phyloP scores from a whole-genome alignment of 2,113 vertebrate species.

The Lepus timidus region DNA sequence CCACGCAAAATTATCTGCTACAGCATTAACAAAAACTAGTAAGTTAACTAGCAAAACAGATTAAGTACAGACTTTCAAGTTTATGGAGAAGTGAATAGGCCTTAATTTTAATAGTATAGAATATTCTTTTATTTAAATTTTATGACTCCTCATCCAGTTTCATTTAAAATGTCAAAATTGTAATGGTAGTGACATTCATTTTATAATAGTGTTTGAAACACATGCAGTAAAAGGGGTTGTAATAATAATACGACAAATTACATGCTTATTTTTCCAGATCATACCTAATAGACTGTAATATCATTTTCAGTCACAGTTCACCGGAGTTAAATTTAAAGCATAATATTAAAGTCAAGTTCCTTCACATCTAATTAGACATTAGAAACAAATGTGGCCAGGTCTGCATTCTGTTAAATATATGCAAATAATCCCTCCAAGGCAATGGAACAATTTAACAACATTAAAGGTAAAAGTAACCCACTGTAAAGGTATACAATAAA shows the following conservation, averaged over 20 bases:
- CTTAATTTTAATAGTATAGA: slow-evolving; percentile 75
- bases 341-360: slow-evolving; percentile 82
- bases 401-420: slow-evolving; percentile 77
- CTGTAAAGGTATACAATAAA: slow-evolving; percentile 77
- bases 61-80: slow-evolving; percentile 65
- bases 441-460: slow-evolving; percentile 73
- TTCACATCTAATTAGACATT: slow-evolving; percentile 84
- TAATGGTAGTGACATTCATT: slow-evolving; percentile 70
- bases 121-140: slow-evolving; percentile 79
- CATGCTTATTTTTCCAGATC: slow-evolving; percentile 83
- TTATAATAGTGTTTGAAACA: slow-evolving; percentile 77
- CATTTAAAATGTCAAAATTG: slow-evolving; percentile 80
- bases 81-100: slow-evolving; percentile 65
- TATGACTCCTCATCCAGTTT: slow-evolving; percentile 73
- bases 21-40: slow-evolving; percentile 68
- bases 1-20: slow-evolving; percentile 63
- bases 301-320: slow-evolving; percentile 82
- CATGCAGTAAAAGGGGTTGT: slow-evolving; percentile 74
- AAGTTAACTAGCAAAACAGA: slow-evolving; percentile 78
- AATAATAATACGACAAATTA: slow-evolving; percentile 82
- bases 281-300: slow-evolving; percentile 83
- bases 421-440: slow-evolving; percentile 73
- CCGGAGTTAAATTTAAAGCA: slow-evolving; percentile 83
- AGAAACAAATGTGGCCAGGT: slow-evolving; percentile 80
- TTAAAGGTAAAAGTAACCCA: slow-evolving; percentile 74